phyloP scores from a whole-genome alignment of 1,140 invertebrate genomes.

The Conus betulinus region DNA sequence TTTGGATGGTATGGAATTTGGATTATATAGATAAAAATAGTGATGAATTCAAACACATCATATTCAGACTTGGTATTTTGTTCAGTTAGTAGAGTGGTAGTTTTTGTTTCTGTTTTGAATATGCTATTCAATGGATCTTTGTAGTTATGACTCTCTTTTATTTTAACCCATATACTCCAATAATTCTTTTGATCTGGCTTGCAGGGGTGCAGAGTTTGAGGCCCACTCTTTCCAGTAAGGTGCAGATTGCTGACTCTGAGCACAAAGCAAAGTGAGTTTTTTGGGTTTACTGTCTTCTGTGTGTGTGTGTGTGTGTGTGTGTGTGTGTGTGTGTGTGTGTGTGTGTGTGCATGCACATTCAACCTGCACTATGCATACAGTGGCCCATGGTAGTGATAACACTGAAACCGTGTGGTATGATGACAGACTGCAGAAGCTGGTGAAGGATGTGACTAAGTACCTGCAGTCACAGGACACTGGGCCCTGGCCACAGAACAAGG shows the following conservation, averaged over 20 bases:
- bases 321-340: not conserved
- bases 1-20: no score
- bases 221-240: constrained; percentile 68
- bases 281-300: not conserved
- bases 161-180: no score
- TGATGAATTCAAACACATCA: no score
- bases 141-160: no score
- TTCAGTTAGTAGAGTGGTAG: no score
- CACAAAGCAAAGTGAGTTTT: constrained; percentile 78
- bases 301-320: not conserved
- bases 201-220: constrained; percentile 77
- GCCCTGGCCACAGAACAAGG: constrained; percentile 80
- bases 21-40: no score
- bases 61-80: no score
- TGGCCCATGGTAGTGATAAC: not conserved
- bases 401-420: not conserved
- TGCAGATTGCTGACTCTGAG: constrained; percentile 75
- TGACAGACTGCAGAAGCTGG: constrained; percentile 78
- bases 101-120: not conserved
- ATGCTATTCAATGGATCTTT: not conserved
- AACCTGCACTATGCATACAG: no score
- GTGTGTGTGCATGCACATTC: not conserved
- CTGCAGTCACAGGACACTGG: constrained; percentile 79
- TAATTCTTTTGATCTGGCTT: constrained; percentile 40
- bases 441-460: constrained; percentile 82